Conservation (phyloP, 2,888 invertebrate genomes). For the Apodemia mormo region DNA sequence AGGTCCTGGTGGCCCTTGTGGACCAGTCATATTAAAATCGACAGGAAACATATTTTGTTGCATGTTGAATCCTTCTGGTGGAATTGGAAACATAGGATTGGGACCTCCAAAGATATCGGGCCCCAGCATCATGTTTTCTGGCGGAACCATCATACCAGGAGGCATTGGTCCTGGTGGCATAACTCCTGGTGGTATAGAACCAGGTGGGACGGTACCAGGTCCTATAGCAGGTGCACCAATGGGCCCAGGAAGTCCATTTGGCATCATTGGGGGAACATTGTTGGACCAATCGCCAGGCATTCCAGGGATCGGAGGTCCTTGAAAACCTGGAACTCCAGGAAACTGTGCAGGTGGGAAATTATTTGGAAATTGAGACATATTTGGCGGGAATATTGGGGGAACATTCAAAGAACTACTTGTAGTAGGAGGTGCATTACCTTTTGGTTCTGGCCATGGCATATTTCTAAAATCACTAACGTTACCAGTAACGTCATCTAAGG, state of each 20-base stretch:
- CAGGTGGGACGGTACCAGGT: conserved; percentile 44
- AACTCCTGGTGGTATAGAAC: conserved; percentile 55
- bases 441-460: conserved; percentile 93
- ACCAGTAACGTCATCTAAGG: conserved; percentile 93
- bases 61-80: conserved; percentile 70
- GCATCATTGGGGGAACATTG: conserved; percentile 63
- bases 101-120: conserved; percentile 66
- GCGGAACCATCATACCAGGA: conserved; percentile 70
- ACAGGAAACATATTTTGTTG: conserved; percentile 76
- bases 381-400: conserved; percentile 73
- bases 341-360: conserved; percentile 73
- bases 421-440: conserved; percentile 81
- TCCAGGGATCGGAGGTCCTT: conserved; percentile 55
- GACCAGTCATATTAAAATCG: conserved; percentile 75
- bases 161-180: conserved; percentile 58
- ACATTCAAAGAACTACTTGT: conserved; percentile 52
- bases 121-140: conserved; percentile 75
- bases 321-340: conserved; percentile 69
- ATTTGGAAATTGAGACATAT: conserved; percentile 69
- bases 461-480: conserved; percentile 89
- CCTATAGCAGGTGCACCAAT: conserved; percentile 53
- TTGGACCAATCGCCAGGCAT: conserved; percentile 67
- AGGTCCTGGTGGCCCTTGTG: conserved; percentile 54
- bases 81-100: conserved; percentile 60
- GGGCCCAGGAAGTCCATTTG: conserved; percentile 60